Base-by-base conservation (phyloP, 2,888 invertebrate species). In the Hoplodrina ambigua region DNA sequence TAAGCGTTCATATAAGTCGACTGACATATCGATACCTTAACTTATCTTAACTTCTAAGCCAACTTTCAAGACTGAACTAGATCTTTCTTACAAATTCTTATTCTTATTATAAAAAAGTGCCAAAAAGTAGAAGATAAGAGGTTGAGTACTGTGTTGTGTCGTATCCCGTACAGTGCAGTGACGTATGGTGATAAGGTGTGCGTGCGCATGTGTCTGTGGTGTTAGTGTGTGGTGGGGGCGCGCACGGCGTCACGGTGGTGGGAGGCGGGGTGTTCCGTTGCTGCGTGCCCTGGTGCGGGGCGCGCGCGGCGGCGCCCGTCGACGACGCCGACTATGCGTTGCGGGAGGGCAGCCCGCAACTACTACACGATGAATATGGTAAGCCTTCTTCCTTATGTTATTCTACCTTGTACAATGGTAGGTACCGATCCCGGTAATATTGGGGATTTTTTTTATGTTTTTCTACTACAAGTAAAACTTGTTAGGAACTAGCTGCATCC, bases 201-300 rank as follows among this genome's bases (percentile, higher is more conserved):
- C 64, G 66, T 78, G 78, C 75, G 78, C 78, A 78, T 78, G 71
- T 72, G 73, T 78, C 69, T 78, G 66, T 78, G 74, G 79, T 78
- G 69, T 70, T 64, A 58, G 60, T 73, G 78, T 57, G 76, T 81
- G 80, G 81, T 83, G 78, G 82, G 81, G 89, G 89, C 85, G 89
- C 88, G 87, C 89, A 94, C 92, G 94, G 94, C 96, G 93, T 94
- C 97, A 97, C 96, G 96, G 97, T 97, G 97, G 97, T 97, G 93
- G 97, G 97, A 96, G 97, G 97, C 93, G 97, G 97, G 96, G 97
- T 97, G 96, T 97, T 97, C 97, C 97, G 97, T 97, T 97, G 97
- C 96, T 97, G 97, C 96, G 97, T 97, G 97, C 97, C 97, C 97
- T 97, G 97, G 97, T 97, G 97, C 96, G 97, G 97, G 95, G 96